Conservation (phyloP, 2,888 invertebrate species). For the Plemyria rubiginata region DNA sequence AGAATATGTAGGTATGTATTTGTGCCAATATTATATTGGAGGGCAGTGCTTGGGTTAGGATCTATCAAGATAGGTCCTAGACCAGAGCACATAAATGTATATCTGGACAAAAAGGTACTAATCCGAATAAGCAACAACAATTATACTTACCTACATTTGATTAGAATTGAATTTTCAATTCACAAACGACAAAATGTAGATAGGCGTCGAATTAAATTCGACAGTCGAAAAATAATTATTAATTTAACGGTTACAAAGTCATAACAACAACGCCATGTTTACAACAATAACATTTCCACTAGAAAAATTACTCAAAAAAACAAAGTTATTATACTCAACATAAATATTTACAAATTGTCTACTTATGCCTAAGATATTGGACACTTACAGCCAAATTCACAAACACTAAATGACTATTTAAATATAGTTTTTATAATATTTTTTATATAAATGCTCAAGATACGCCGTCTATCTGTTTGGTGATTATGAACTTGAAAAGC, state of each 20-base stretch:
- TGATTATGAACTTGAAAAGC: too few relatives aligned
- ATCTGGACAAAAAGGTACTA: too few relatives aligned
- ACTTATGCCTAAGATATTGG: conserved; percentile 25
- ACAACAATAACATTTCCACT: conserved; percentile 24
- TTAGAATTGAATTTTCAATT: background rate
- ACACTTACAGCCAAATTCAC: conserved; percentile 3
- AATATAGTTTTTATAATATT: background rate
- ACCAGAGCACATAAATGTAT: too few relatives aligned
- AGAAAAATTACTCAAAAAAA: conserved; percentile 28
- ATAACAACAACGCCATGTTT: conserved; percentile 11
- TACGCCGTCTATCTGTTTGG: too few relatives aligned
- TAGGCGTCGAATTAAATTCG: conserved; percentile 39
- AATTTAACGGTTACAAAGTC: conserved; percentile 21
- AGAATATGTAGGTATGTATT: background rate
- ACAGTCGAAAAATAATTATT: conserved; percentile 13
- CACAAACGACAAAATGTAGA: conserved; percentile 9
- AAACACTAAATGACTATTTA: background rate
- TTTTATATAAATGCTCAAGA: too few relatives aligned
- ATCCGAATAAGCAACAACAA: background rate
- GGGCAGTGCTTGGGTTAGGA: too few relatives aligned
- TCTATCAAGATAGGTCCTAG: too few relatives aligned
- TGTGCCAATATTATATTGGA: background rate
- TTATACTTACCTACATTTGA: background rate
- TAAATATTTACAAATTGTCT: conserved; percentile 37
- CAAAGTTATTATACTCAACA: conserved; percentile 16